Conservation (phyloP, 2,888 invertebrate species). For the Plebejus melissa region DNA sequence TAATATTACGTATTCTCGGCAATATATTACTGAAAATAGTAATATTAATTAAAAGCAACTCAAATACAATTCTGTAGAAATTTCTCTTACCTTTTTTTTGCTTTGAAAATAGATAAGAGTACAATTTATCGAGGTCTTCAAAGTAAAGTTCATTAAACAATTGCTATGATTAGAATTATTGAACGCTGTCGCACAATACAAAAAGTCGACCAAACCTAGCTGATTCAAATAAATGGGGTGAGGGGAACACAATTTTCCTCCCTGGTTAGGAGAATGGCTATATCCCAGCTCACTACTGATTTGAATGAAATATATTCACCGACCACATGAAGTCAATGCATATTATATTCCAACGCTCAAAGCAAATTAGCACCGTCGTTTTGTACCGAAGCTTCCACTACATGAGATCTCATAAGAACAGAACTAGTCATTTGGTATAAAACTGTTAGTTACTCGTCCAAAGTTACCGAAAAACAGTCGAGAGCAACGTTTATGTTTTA, state of each 20-base stretch:
- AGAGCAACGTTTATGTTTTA: background rate
- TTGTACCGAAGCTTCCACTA: slow-evolving; percentile 3
- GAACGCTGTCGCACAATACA: background rate
- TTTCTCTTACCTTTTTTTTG: slow-evolving; percentile 8
- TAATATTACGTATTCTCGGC: background rate
- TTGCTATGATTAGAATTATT: background rate
- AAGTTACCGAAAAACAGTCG: background rate
- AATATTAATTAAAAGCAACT: background rate
- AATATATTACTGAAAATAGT: background rate
- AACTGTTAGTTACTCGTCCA: background rate
- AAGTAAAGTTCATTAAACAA: background rate
- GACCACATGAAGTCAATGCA: background rate
- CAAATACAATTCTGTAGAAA: background rate
- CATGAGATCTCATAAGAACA: slow-evolving; percentile 7
- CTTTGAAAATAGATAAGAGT: slow-evolving; percentile 12
- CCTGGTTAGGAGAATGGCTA: background rate
- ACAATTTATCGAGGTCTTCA: slow-evolving; percentile 4
- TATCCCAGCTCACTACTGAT: background rate
- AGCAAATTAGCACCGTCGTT: background rate
- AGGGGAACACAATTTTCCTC: background rate
- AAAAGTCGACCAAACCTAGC: background rate
- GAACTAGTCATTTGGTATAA: slow-evolving; percentile 14
- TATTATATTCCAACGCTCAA: background rate
- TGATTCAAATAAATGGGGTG: background rate
- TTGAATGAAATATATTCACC: background rate